These are phyloP conservation scores for Acropternis orthonyx DNA, from an alignment of 2,797 vertebrate species.

Conservation along the genomic window DNA sequence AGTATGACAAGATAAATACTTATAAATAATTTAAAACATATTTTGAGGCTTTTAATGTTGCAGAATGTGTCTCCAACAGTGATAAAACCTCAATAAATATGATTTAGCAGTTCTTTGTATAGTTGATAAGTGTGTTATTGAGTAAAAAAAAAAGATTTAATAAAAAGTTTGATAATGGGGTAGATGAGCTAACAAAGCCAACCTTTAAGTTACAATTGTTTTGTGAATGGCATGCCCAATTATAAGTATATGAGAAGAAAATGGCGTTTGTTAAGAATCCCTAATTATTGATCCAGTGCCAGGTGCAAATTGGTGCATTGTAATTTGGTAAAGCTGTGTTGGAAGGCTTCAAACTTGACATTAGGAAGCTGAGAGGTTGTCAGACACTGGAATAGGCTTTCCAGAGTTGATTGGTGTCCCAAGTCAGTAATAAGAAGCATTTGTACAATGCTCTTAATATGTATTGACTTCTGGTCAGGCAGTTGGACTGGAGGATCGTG, in stretches of 20 bases:
- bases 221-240: neutral
- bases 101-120: neutral
- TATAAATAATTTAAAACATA: constrained; percentile 30
- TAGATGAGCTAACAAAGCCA: neutral
- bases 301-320: neutral
- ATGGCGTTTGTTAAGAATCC: neutral
- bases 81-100: neutral
- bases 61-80: neutral
- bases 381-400: neutral
- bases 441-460: neutral
- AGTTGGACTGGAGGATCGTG: rapidly evolving
- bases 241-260: neutral
- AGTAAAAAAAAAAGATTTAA: neutral
- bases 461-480: neutral
- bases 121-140: neutral
- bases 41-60: constrained; percentile 48
- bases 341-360: neutral
- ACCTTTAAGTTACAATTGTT: neutral
- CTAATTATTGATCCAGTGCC: neutral
- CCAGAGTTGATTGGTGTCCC: neutral
- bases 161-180: neutral
- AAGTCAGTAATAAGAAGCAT: neutral
- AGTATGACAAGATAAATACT: constrained; percentile 50
- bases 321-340: neutral
- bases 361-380: neutral